Evolutionary conservation across 2,888 invertebrate genomes (phyloP), one percentile per base, ranked within the genome.

Genomic region (Sinohyriopsis cumingii): DNA sequence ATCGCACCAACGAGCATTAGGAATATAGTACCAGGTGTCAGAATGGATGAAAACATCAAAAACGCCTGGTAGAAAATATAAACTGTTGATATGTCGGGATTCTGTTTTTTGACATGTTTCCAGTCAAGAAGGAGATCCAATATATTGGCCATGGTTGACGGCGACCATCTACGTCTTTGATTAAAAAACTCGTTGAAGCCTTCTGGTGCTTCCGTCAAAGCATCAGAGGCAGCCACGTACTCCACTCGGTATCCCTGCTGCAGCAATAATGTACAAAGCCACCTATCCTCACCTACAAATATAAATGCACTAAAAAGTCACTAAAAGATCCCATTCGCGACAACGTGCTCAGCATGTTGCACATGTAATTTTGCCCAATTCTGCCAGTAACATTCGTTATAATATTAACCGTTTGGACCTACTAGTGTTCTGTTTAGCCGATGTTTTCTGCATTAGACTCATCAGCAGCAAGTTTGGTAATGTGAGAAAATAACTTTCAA

Each of bases 81-180:
- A 15, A 85, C 75, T 45, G 79, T 69, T 0, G 98, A 98, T 83
- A 99, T 98, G 87, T 98, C 98, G 89, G 98, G 97, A 89, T 99
- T 99, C 83, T 98, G 95, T 90, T 95, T 94, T 75, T 98, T 96
- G 19, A 79, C 77, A 53, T 70, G 72, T 45, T 68, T 71, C 80
- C 82, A 82, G 71, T 76, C 77, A 68, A 75, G 57, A 19, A 87
- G 73, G 85, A 99, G 92, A 91, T 99, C 99, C 94, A 98, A 95
- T 89, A 99, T 98, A 90, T 99, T 99, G 76, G 99, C 98, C 89
- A 99, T 95, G 59, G 99, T 99, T 0, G 99, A 99, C 9, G 99
- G 98, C 74, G 97, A 97, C 99, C 99, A 99, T 81, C 99, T 93
- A 88, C 99, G 94, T 75, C 99, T 94, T 91, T 99, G 99, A 88